Evolutionary conservation across 2,888 invertebrate genomes (phyloP), one percentile per base, ranked within the genome.

Genomic region (Conistra vaccinii): DNA sequence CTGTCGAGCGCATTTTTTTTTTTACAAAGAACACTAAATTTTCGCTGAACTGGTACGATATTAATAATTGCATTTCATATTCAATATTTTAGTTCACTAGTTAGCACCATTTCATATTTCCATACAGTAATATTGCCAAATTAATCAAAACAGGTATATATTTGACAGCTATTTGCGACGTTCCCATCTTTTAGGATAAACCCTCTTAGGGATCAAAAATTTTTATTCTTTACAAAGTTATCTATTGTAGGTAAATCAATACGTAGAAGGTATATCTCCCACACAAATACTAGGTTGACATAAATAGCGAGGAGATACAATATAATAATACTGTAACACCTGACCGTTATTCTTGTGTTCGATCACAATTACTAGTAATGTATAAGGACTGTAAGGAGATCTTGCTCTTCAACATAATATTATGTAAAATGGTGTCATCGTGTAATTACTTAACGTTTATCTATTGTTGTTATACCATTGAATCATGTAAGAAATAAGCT

Each of bases 351-450:
- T 62, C 42, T 65, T 58, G 32, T 51, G 51, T 60, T 55, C 42
- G 69, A 76, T 67, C 67, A 77, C 62, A 84, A 84, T 78, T 45
- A 76, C 35, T 26, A 60, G 45, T 58, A 70, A 70, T 69, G 53
- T 77, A 70, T 76, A 85, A 81, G 9, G 65, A 71, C 48, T 77
- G 73, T 76, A 85, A 81, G 9, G 65, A 71, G 78, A 76, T 29
- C 78, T 78, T 42, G 32, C 58, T 69, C 45, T 58, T 69, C 29
- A 65, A 20, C 55, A 35, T 35, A 72, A 35, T 35, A 72, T 66
- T 39, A 73, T n/a, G 51, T 53, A 12, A 53, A 69, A 76, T 70
- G 35, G n/a, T 53, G 60, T 39, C 45, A 20, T 51, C 35, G 26
- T 55, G 23, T 55, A 70, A 63, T 73, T 57, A 58, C 60, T 45